Base-by-base conservation (phyloP, 1,140 invertebrate species). In the Paracyclopina nana region DNA sequence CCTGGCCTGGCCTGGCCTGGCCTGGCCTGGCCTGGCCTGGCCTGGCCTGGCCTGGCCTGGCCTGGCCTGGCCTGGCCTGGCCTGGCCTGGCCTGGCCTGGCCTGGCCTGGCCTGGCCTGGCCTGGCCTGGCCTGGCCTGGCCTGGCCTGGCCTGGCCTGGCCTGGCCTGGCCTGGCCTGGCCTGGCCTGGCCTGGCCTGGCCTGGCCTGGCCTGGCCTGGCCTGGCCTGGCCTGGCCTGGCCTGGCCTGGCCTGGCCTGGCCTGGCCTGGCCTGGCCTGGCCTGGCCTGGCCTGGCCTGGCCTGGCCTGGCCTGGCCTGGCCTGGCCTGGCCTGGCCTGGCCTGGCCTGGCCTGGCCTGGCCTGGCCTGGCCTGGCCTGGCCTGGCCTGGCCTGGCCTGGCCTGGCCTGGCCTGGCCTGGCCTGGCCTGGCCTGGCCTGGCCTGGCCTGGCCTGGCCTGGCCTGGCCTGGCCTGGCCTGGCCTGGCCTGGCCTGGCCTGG, bases 301-400 rank as follows among this genome's bases (percentile, higher is more conserved):
- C 54, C 55, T 54, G 55, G 41, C 55, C 55, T 57, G 52, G 43
- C 55, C 55, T 55, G 54, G 54, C 54, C 55, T 56, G 54, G 54
- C 55, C 55, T 55, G 54, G 54, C 55, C 54, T 55, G 46, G 34
- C 55, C 55, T 55, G 54, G 54, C 55, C 55, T 55, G 54, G 54
- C 54, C 54, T 55, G 54, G 54, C 54, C 55, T 55, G 54, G 54
- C 55, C 55, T 55, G 54, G 44, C 52, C 52, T 53, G 55, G 50
- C 53, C 27, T n/a, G n/a, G n/a, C n/a, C n/a, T n/a, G n/a, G n/a
- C n/a, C 51, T 54, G 56, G 49, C 56, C 50, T 52, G 56, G 42
- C 56, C 38, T 51, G 56, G 41, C 56, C 52, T 57, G 56, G 56
- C 56, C 53, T 57, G 55, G 51, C 56, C 56, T n/a, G n/a, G n/a